Evolutionary conservation across 2,888 invertebrate species (phyloP).

Genomic region (Spodoptera picta): DNA sequence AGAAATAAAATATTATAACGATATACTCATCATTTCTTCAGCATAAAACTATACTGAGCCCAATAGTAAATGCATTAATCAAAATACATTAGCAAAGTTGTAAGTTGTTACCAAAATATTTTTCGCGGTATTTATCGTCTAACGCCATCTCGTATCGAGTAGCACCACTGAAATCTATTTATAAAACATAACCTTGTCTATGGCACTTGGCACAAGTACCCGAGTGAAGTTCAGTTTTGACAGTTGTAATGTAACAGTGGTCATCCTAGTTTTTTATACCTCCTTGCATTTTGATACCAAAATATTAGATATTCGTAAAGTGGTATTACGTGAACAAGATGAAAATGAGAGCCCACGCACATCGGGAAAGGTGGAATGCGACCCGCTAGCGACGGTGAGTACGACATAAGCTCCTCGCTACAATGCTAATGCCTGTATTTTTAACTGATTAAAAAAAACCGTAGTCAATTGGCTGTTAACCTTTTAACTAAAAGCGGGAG

Average conservation of each 20-base stretch:
- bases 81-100: too few relatives aligned
- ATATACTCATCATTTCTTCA: too few relatives aligned
- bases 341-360: constrained; percentile 87
- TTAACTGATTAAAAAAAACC: constrained; percentile 88
- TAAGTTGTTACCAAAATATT: too few relatives aligned
- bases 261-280: constrained; percentile 86
- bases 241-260: constrained; percentile 87
- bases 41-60: too few relatives aligned
- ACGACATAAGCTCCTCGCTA: constrained; percentile 64
- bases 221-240: constrained; percentile 87
- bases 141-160: constrained; percentile 73
- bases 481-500: constrained; percentile 89
- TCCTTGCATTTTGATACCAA: constrained; percentile 88
- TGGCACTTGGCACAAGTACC: constrained; percentile 83
- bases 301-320: constrained; percentile 87
- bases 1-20: too few relatives aligned
- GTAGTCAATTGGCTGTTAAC: constrained; percentile 89
- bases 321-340: constrained; percentile 88
- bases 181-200: constrained; percentile 83
- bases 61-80: too few relatives aligned
- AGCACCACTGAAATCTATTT: constrained; percentile 74
- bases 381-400: constrained; percentile 86
- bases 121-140: too few relatives aligned
- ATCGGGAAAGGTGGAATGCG: constrained; percentile 86
- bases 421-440: constrained; percentile 82